Evolutionary conservation across 2,797 vertebrate species (phyloP).

Genomic region (Aythya fuligula): DNA sequence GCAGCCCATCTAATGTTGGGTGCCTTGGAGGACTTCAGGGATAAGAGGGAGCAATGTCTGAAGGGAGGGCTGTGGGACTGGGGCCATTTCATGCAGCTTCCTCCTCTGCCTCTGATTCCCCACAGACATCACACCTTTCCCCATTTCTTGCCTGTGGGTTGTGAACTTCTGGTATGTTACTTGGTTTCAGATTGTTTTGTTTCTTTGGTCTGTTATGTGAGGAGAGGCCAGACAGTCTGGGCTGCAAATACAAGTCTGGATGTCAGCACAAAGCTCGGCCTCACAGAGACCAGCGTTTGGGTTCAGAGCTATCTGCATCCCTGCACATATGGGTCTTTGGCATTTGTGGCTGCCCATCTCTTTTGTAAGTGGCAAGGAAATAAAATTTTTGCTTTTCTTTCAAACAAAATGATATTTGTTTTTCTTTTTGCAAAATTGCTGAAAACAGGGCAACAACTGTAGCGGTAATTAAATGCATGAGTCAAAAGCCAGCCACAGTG

Average conservation of each 20-base stretch:
- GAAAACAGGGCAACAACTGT: background rate
- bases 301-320: background rate
- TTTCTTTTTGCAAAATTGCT: constrained; percentile 17
- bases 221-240: background rate
- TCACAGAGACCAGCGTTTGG: background rate
- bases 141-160: background rate
- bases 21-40: background rate
- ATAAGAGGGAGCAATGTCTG: background rate
- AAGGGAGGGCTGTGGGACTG: background rate
- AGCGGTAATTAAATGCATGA: background rate
- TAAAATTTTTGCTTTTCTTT: constrained; percentile 4
- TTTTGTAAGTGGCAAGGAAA: background rate
- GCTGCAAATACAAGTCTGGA: background rate
- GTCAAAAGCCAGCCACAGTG: background rate
- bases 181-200: background rate
- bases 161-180: background rate
- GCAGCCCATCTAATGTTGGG: background rate
- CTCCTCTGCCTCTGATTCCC: background rate
- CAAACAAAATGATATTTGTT: background rate
- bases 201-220: background rate
- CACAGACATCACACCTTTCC: accelerated
- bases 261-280: background rate
- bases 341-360: background rate
- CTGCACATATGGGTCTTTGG: background rate
- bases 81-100: background rate